These are phyloP conservation scores for Ursus arctos DNA, from an alignment of 2,113 vertebrate species.

Conservation along the genomic window DNA sequence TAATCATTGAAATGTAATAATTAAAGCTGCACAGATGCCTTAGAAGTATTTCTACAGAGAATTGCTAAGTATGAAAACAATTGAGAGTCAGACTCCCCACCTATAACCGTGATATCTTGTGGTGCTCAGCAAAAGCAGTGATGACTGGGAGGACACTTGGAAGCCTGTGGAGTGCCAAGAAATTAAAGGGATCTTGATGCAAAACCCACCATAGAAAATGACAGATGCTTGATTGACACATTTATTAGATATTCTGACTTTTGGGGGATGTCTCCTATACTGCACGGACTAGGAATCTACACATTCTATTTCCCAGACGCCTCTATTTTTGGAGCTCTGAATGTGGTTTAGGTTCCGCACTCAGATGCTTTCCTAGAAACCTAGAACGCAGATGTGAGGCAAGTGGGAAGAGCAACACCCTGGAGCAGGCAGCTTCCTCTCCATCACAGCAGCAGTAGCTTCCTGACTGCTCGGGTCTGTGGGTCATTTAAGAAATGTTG, in stretches of 20 bases:
- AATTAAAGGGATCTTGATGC: not conserved
- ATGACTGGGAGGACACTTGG: not conserved
- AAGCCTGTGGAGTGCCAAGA: not conserved
- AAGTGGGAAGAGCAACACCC: not conserved
- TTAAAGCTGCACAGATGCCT: not conserved
- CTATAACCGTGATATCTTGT: not conserved
- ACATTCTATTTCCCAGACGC: not conserved
- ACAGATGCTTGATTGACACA: not conserved
- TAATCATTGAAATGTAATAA: not conserved
- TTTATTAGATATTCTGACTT: not conserved
- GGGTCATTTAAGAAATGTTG: not conserved
- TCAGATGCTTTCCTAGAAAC: not conserved
- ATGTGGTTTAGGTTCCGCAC: not conserved
- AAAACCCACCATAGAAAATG: not conserved
- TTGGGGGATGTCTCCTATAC: not conserved
- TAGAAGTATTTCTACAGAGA: not conserved
- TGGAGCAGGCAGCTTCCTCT: not conserved
- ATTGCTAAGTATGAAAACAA: not conserved
- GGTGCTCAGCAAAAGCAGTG: not conserved
- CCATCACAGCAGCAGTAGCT: no score
- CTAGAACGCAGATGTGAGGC: not conserved
- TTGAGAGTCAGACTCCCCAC: not conserved
- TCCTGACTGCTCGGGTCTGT: not conserved
- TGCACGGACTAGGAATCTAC: not conserved
- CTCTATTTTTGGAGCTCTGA: not conserved